A percentile compares a stretch with the other conserved stretches of the same genome.
Evolutionary conservation across 2,797 vertebrate species (phyloP).

Genomic region (Notamacropus eugenii): DNA sequence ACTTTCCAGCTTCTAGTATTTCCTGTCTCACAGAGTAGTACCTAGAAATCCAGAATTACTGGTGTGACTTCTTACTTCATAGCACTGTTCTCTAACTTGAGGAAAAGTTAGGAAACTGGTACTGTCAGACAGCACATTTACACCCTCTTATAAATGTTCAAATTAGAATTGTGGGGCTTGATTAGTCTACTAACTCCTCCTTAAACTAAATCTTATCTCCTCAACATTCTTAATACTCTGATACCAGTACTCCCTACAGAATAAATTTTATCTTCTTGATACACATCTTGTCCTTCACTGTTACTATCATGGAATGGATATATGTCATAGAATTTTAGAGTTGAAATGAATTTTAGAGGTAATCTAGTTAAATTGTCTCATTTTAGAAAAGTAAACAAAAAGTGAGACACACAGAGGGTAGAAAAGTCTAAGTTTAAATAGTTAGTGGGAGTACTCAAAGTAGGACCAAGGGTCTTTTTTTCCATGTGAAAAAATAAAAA

Average conservation of each 20-base stretch:
- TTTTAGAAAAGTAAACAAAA: conserved; percentile 43
- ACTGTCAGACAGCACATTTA: neutral
- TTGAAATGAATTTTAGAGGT: neutral
- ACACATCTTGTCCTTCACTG: neutral
- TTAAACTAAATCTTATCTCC: neutral
- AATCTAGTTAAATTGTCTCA: neutral
- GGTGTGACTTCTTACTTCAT: neutral
- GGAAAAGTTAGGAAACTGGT: neutral
- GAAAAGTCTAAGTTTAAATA: neutral
- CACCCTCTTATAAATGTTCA: neutral
- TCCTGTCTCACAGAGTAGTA: neutral
- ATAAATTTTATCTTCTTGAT: neutral
- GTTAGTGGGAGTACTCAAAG: neutral
- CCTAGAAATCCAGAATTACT: neutral
- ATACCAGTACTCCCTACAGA: neutral
- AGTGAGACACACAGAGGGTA: neutral
- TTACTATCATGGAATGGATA: neutral
- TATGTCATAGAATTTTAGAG: conserved; percentile 22
- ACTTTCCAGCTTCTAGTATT: neutral
- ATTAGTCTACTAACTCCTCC: neutral
- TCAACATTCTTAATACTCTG: neutral
- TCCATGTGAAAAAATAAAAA: neutral
- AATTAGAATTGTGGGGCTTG: neutral
- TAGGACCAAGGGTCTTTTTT: neutral
- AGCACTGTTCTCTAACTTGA: neutral